Percentiles rank a stretch among this genome's conserved stretches.
phyloP scores from a whole-genome alignment of 2,797 vertebrate genomes.

The Anisognathus igniventris region DNA sequence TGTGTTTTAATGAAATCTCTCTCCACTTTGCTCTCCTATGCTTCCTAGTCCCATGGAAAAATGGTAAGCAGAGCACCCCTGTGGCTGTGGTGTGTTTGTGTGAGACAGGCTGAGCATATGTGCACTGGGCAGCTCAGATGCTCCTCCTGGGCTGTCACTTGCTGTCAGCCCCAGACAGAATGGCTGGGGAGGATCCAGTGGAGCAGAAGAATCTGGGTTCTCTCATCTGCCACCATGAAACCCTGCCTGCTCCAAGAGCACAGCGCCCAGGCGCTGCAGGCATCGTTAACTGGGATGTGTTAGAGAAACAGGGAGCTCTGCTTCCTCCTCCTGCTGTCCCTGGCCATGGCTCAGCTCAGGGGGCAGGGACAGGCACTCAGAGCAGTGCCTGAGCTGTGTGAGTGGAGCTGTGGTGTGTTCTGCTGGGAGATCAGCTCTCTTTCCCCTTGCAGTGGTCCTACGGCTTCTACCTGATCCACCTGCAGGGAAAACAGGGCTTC shows the following conservation, averaged over 20 bases:
- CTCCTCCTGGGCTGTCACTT: slow-evolving; percentile 21
- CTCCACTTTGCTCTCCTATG: slow-evolving; percentile 82
- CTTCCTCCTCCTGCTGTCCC: not conserved
- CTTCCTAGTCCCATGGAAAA: slow-evolving; percentile 95
- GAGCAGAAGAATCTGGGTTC: slow-evolving; percentile 18
- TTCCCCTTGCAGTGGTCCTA: slow-evolving; percentile 88
- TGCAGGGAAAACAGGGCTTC: slow-evolving; percentile 97
- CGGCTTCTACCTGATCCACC: slow-evolving; percentile 95
- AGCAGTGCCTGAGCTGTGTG: not conserved
- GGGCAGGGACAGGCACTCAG: not conserved
- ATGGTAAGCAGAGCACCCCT: slow-evolving; percentile 86
- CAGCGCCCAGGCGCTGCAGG: not conserved
- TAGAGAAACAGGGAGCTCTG: not conserved
- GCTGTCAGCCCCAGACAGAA: not conserved
- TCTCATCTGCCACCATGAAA: slow-evolving; percentile 14
- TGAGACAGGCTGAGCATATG: not conserved
- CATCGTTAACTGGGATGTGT: not conserved
- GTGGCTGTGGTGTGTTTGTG: not conserved
- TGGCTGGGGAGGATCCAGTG: not conserved
- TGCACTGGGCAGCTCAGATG: not conserved
- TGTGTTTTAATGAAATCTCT: not conserved
- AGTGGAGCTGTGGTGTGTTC: accelerated
- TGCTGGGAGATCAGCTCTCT: not conserved
- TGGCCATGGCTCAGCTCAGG: not conserved
- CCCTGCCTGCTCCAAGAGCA: not conserved